phyloP scores from a whole-genome alignment of 2,888 invertebrate genomes.

The Drosophila quasianomalipes region DNA sequence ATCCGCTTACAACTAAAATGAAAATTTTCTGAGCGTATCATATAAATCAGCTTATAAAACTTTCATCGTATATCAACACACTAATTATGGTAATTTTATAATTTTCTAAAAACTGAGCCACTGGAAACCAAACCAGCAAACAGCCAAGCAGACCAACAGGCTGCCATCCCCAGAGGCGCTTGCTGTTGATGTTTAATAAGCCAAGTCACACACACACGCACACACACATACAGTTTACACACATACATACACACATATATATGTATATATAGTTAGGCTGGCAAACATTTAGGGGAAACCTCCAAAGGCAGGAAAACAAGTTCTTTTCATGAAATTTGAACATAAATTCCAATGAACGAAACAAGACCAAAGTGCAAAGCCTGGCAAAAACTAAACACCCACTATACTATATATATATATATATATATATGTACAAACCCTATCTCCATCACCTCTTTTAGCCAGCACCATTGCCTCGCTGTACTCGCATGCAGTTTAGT shows the following conservation, averaged over 20 bases:
- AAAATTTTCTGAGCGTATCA: conserved; percentile 50
- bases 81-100: conserved; percentile 77
- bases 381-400: conserved; percentile 30
- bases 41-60: conserved; percentile 73
- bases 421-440: background rate
- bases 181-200: conserved; percentile 74
- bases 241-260: conserved; percentile 11
- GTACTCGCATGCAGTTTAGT: conserved; percentile 67
- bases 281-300: conserved; percentile 39
- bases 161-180: conserved; percentile 58
- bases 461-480: background rate
- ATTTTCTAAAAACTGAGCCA: conserved; percentile 65
- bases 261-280: conserved; percentile 3
- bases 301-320: conserved; percentile 64
- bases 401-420: background rate
- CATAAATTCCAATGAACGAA: conserved; percentile 76
- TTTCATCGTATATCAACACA: conserved; percentile 75
- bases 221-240: conserved; percentile 3
- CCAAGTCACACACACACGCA: conserved; percentile 44
- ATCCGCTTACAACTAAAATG: conserved; percentile 50
- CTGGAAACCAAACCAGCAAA: conserved; percentile 13
- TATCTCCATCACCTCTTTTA: background rate
- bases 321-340: conserved; percentile 76
- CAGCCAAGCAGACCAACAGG: conserved; percentile 23
- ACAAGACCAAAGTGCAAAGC: conserved; percentile 71